phyloP scores from a whole-genome alignment of 2,113 vertebrate species.

The Rattus norvegicus region DNA sequence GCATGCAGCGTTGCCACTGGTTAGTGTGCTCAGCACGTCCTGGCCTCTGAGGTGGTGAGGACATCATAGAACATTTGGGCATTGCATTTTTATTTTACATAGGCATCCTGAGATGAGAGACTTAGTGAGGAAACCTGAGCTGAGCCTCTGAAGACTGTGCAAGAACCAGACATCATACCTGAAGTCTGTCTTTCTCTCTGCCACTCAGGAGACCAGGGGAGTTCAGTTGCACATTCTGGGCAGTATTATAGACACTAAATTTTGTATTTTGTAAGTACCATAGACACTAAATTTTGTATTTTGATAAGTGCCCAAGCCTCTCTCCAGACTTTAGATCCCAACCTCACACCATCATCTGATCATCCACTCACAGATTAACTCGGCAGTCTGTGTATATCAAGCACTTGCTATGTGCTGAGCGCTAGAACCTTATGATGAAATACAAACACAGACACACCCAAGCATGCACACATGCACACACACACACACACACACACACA shows the following conservation, averaged over 20 bases:
- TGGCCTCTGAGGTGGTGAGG: background rate
- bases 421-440: background rate
- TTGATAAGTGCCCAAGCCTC: background rate
- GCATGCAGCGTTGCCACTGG: background rate
- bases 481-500: too few relatives aligned
- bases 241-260: background rate
- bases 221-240: background rate
- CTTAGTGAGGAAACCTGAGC: background rate
- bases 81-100: background rate
- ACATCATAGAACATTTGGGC: background rate
- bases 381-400: background rate
- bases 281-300: background rate
- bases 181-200: background rate
- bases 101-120: background rate
- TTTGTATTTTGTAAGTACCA: background rate
- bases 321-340: background rate
- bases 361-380: background rate
- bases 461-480: too few relatives aligned
- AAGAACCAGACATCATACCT: background rate
- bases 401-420: fast-evolving
- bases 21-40: background rate
- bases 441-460: too few relatives aligned
- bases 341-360: background rate
- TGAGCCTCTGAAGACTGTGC: background rate
- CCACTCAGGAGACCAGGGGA: background rate